Evolutionary conservation across 2,113 vertebrate genomes (phyloP).

Genomic region (Ammospiza nelsoni): DNA sequence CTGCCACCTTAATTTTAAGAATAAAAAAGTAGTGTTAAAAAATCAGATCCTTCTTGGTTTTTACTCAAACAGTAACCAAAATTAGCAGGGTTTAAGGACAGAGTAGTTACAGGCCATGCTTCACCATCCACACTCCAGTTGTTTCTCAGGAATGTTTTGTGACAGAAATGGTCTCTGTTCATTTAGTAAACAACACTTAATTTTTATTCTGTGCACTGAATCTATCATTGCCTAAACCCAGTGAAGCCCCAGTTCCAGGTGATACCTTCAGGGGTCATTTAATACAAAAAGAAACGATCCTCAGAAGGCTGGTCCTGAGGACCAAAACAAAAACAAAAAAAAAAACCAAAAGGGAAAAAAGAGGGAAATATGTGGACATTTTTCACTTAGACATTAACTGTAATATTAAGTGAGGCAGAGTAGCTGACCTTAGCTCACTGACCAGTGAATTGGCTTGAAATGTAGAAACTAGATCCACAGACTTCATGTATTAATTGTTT

Average conservation of each 20-base stretch:
- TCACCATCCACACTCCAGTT: fast-evolving
- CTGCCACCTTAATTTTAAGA: neutral
- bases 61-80: neutral
- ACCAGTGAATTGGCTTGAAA: neutral
- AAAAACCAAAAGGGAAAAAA: fast-evolving
- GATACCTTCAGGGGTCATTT: neutral
- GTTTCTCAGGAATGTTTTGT: neutral
- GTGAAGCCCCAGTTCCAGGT: neutral
- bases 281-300: neutral
- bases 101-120: neutral
- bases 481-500: neutral
- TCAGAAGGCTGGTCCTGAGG: neutral
- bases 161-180: neutral
- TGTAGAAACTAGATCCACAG: neutral
- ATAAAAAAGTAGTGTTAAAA: fast-evolving
- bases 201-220: neutral
- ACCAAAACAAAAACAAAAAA: neutral
- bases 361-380: neutral
- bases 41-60: neutral
- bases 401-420: neutral
- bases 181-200: neutral
- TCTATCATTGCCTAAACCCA: neutral
- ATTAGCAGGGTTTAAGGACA: neutral
- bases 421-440: neutral
- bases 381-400: neutral